Conservation (phyloP, 2,797 vertebrate species). For the Pempheris klunzingeri region DNA sequence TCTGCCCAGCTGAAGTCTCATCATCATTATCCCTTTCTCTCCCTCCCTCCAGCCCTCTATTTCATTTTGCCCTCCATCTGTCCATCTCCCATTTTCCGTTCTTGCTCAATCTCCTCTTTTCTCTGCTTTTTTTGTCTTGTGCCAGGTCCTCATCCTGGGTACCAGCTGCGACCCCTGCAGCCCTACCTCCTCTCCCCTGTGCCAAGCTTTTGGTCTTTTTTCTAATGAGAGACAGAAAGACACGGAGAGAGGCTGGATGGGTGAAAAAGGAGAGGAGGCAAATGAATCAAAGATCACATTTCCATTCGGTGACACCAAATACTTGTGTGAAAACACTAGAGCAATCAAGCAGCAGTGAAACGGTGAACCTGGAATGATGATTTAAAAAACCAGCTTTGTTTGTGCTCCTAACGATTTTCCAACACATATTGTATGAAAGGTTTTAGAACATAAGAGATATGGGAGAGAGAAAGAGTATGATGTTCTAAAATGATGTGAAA, state of each 20-base stretch:
- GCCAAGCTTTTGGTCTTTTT: constrained; percentile 58
- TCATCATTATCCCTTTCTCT: constrained; percentile 77
- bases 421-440: not conserved
- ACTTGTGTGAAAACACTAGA: not conserved
- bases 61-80: constrained; percentile 77
- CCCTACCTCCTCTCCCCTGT: constrained; percentile 60
- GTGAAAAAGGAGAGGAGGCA: constrained; percentile 30
- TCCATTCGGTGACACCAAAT: constrained; percentile 31
- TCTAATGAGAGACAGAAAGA: constrained; percentile 45
- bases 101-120: constrained; percentile 61
- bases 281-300: constrained; percentile 60
- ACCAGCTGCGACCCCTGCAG: constrained; percentile 77
- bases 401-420: not conserved
- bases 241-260: constrained; percentile 4
- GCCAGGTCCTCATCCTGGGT: constrained; percentile 68
- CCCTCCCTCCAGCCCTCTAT: constrained; percentile 62
- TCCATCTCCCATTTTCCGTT: constrained; percentile 70
- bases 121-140: constrained; percentile 54
- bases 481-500: too few species aligned
- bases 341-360: not conserved
- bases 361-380: not conserved
- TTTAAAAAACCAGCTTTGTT: not conserved
- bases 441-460: not conserved
- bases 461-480: not conserved
- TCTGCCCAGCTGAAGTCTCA: constrained; percentile 73